Evolutionary conservation across 30 jellyfish, hydroid and myxozoan species (phyloP).

Genomic region (Pseudorhiza aurosa): DNA sequence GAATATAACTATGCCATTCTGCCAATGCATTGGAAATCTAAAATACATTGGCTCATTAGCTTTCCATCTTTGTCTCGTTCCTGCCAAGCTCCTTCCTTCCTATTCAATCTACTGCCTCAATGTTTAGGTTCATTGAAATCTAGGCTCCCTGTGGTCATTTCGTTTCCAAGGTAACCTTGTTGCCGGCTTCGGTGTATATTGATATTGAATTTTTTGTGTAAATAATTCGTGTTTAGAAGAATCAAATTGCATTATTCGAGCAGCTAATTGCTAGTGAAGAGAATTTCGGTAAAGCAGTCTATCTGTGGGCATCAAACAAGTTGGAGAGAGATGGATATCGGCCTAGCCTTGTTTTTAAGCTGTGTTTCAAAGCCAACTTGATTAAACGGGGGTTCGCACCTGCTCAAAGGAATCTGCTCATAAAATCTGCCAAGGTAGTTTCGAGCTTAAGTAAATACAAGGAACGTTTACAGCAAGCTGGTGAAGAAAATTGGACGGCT

Average conservation of each 20-base stretch:
- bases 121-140: not conserved
- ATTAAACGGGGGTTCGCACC: conserved; percentile 58
- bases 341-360: conserved; percentile 17
- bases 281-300: not conserved
- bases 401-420: not conserved
- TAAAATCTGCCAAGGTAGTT: not conserved
- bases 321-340: not conserved
- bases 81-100: no score
- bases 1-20: no score
- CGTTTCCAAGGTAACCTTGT: conserved; percentile 37
- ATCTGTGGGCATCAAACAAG: not conserved
- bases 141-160: conserved; percentile 39
- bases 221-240: conserved; percentile 34
- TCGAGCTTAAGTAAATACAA: conserved; percentile 5
- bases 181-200: not conserved
- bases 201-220: conserved; percentile 1
- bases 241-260: conserved; percentile 32
- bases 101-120: no score
- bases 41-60: no score
- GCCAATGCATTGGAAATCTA: no score
- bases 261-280: conserved; percentile 20
- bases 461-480: not conserved
- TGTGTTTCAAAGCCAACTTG: conserved; percentile 33
- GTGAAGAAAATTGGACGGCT: not conserved
- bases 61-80: no score